Evolutionary conservation across 2,888 invertebrate genomes (phyloP), one percentile per base, ranked within the genome.

Genomic region (Invenusta paracnida): DNA sequence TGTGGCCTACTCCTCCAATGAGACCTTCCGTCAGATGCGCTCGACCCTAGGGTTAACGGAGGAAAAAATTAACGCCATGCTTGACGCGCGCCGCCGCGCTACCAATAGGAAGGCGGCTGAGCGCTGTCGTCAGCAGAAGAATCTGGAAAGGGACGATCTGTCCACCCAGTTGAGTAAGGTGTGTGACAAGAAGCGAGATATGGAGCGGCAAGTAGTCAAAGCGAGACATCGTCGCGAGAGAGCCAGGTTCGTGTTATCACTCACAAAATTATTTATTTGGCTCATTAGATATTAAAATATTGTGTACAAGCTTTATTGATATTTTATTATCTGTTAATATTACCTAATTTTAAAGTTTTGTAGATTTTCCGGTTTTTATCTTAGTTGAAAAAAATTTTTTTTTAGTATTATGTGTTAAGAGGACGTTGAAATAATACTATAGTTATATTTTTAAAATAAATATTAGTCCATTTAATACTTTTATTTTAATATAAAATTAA

Each of bases 31-130:
- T 29, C 83, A 83, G 25, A 23, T 83, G 83, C 83, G 83, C 29
- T 83, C 31, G 1, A 83, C 83, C 23, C 83, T 29, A 1, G 83
- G 83, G 17, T 23, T 83, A 1, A 23, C 27, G 48, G 48, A 83
- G 23, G 83, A 30, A 11, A 30, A 83, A 48, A 30, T 83, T 11
- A 48, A 48, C n/a, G 48, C 48, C 1, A 30, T 83, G 30, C 11
- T 83, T 1, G 83, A 83, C 23, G 83, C 83, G 2, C 30, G 83
- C 1, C 30, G 83, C 5, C 25, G 83, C 2, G 83, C 83, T 5
- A 83, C 83, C 30, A 83, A 83, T 31, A 30, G 83, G 30, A 30
- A 83, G 29, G 83, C 83, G 1, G 83, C 83, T 25, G 83, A 83
- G 23, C 29, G 83, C 5, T 83, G 83, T 83, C 83, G 83, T 11